phyloP scores from a whole-genome alignment of 2,797 vertebrate species.

The Cercopithecus hamlyni region DNA sequence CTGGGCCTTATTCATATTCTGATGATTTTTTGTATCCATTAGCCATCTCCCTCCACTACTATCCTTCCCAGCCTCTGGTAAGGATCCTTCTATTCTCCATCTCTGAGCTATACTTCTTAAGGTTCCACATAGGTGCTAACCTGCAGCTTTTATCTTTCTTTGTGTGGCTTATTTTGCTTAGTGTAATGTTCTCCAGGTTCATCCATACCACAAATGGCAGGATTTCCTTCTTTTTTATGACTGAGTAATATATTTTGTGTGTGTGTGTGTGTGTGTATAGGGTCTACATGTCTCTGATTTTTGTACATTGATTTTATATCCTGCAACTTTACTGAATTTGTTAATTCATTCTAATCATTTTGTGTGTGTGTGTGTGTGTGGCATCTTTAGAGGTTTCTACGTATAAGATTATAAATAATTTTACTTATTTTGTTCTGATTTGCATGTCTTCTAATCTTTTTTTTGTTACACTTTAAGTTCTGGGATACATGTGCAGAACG shows the following conservation, averaged over 20 bases:
- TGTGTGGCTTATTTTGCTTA: not conserved
- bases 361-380: not conserved
- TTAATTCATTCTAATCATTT: not conserved
- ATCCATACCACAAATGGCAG: not conserved
- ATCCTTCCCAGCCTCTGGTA: not conserved
- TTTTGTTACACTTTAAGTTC: too few relatives aligned
- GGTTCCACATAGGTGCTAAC: not conserved
- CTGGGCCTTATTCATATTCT: too few relatives aligned
- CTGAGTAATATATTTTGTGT: not conserved
- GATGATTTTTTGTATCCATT: not conserved
- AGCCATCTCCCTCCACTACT: not conserved
- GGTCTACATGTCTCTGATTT: not conserved
- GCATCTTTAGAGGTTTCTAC: not conserved
- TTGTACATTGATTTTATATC: not conserved
- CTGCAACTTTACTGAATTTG: not conserved
- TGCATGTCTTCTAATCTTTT: not conserved
- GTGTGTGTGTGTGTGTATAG: not conserved
- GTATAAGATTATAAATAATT: not conserved
- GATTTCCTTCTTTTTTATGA: not conserved
- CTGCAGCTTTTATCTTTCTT: not conserved
- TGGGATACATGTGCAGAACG: too few relatives aligned
- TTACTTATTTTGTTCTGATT: not conserved
- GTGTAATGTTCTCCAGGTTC: not conserved
- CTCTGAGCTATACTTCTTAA: not conserved
- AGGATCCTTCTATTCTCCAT: not conserved